A percentile compares a stretch with the other conserved stretches of the same genome.
phyloP scores from a whole-genome alignment of 2,113 vertebrate species.

The Myiopsitta monachus region DNA sequence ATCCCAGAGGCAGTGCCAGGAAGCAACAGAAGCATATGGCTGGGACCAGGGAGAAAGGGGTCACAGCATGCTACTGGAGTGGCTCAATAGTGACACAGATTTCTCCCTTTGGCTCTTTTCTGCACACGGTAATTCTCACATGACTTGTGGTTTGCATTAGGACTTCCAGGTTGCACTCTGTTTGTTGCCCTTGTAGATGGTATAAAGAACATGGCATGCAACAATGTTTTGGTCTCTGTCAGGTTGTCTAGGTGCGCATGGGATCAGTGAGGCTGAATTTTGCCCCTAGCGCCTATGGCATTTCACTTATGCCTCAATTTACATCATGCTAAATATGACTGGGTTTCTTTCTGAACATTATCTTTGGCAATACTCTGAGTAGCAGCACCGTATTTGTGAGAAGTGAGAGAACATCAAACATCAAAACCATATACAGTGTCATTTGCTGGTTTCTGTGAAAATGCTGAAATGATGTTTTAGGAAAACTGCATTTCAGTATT shows the following conservation, averaged over 20 bases:
- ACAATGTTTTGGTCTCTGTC: fast-evolving
- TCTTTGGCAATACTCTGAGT: background rate
- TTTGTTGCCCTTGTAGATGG: background rate
- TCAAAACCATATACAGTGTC: background rate
- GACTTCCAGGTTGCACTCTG: background rate
- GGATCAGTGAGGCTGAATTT: background rate
- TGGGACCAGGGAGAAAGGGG: background rate
- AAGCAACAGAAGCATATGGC: background rate
- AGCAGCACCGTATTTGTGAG: background rate
- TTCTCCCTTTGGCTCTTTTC: background rate
- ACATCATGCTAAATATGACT: background rate
- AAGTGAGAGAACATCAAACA: background rate
- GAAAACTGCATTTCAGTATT: background rate
- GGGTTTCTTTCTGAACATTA: background rate
- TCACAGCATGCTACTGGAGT: background rate
- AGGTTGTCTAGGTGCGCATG: background rate
- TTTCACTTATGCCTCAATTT: background rate
- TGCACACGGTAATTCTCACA: background rate
- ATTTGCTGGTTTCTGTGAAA: background rate
- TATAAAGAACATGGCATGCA: background rate
- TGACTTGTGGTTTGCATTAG: background rate
- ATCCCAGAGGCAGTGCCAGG: background rate
- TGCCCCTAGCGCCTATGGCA: background rate
- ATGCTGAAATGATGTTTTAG: background rate
- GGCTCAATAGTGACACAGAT: background rate